Evolutionary conservation across 2,797 vertebrate species (phyloP).

Genomic region (Cyclopterus lumpus): DNA sequence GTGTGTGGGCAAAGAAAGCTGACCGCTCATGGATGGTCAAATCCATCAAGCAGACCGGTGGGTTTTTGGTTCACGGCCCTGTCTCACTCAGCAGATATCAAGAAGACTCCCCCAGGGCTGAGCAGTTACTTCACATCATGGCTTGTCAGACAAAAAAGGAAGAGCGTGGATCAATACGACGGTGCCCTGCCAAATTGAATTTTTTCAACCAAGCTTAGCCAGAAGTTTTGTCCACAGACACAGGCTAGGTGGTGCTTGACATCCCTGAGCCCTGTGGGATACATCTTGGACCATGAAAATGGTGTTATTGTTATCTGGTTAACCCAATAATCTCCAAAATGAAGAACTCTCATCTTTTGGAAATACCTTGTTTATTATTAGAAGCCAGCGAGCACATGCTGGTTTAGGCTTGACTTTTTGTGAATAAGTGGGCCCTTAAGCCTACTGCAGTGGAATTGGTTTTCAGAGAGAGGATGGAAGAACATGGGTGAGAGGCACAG

Average conservation of each 20-base stretch:
- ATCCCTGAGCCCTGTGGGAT: background rate
- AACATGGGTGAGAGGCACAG: conserved; percentile 14
- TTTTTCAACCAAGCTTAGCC: conserved; percentile 25
- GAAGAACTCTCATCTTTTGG: conserved; percentile 32
- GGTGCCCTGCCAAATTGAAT: conserved; percentile 22
- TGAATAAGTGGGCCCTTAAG: conserved; percentile 42
- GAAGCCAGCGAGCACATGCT: background rate
- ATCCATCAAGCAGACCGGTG: conserved; percentile 36
- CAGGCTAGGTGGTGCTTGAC: background rate
- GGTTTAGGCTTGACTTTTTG: conserved; percentile 20
- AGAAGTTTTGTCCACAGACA: conserved; percentile 14
- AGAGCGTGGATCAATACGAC: conserved; percentile 42
- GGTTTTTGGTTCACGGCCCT: conserved; percentile 17
- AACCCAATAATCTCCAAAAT: conserved; percentile 43
- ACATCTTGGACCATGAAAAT: conserved; percentile 26
- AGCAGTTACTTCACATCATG: conserved; percentile 39
- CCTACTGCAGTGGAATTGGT: conserved; percentile 48
- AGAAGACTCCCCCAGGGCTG: conserved; percentile 30
- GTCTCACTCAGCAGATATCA: conserved; percentile 48
- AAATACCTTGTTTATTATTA: conserved; percentile 29
- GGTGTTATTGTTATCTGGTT: conserved; percentile 35
- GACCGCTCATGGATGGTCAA: conserved; percentile 32
- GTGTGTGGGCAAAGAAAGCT: conserved; percentile 23
- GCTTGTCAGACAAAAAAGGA: conserved; percentile 50
- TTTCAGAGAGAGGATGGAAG: conserved; percentile 27